These are phyloP conservation scores for Zaprionus lineosus DNA, from an alignment of 2,888 invertebrate species.

Conservation along the genomic window DNA sequence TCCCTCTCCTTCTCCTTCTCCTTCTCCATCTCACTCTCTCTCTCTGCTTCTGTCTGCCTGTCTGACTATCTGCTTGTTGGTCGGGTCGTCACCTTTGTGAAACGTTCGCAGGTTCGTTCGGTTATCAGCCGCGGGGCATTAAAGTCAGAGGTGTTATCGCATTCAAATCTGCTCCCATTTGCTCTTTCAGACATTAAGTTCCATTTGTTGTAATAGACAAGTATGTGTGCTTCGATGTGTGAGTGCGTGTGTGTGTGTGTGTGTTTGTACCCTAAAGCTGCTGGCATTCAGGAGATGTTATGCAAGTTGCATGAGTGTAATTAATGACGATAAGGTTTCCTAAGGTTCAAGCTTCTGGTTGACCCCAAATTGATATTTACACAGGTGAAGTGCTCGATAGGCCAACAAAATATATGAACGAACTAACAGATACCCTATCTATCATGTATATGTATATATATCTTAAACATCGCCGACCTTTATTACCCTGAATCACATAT, in stretches of 20 bases:
- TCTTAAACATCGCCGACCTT: no score
- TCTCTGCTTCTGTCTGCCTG: not conserved
- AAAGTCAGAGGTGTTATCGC: constrained; percentile 62
- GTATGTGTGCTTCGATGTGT: not conserved
- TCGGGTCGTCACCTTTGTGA: constrained; percentile 45
- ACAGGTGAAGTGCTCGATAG: no score
- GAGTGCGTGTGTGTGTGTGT: not conserved
- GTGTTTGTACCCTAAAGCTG: constrained; percentile 5
- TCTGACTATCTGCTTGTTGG: not conserved
- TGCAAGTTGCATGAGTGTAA: not conserved
- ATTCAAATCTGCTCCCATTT: constrained; percentile 51
- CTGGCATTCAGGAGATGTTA: not conserved
- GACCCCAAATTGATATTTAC: no score
- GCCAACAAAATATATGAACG: no score
- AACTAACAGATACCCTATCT: no score
- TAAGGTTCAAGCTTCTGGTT: no score
- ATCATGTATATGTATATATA: no score
- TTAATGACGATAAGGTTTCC: no score
- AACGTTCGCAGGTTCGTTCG: constrained; percentile 36
- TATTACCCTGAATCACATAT: not conserved
- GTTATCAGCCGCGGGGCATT: constrained; percentile 54
- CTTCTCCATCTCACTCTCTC: not conserved
- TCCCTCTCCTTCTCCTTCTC: not conserved
- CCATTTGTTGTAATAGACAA: constrained; percentile 24
- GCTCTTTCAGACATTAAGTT: constrained; percentile 35